Percentiles rank a stretch among this genome's conserved stretches.
Conservation (phyloP, 2,113 vertebrate species). For the Anoura caudifer region DNA sequence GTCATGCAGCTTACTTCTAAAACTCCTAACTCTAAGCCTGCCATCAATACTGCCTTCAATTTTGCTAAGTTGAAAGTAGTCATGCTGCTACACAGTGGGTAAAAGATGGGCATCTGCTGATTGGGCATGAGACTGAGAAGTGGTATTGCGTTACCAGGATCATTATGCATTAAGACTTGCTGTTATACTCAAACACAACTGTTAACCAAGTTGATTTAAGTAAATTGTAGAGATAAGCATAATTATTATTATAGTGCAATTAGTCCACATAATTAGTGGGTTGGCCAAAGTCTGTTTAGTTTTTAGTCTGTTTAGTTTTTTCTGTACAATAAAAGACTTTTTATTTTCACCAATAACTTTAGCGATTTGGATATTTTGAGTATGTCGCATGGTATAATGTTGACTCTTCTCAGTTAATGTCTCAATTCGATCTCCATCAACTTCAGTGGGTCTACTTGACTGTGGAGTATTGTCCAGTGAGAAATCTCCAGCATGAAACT, state of each 20-base stretch:
- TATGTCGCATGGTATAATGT: too few species aligned
- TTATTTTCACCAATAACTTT: too few species aligned
- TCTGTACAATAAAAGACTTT: too few species aligned
- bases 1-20: neutral
- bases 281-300: too few species aligned
- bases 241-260: neutral
- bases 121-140: neutral
- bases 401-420: too few species aligned
- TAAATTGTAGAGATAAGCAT: neutral
- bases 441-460: too few species aligned
- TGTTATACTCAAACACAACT: neutral
- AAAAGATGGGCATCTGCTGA: neutral
- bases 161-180: neutral
- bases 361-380: too few species aligned
- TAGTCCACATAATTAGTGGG: neutral
- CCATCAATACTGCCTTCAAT: neutral
- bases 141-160: neutral
- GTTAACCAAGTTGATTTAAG: neutral
- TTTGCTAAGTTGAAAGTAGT: conserved; percentile 3
- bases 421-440: too few species aligned
- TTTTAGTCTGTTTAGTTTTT: too few species aligned
- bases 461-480: too few species aligned
- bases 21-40: neutral
- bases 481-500: too few species aligned
- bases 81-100: neutral